phyloP scores from a whole-genome alignment of 2,113 vertebrate genomes.

The Antennarius striatus region DNA sequence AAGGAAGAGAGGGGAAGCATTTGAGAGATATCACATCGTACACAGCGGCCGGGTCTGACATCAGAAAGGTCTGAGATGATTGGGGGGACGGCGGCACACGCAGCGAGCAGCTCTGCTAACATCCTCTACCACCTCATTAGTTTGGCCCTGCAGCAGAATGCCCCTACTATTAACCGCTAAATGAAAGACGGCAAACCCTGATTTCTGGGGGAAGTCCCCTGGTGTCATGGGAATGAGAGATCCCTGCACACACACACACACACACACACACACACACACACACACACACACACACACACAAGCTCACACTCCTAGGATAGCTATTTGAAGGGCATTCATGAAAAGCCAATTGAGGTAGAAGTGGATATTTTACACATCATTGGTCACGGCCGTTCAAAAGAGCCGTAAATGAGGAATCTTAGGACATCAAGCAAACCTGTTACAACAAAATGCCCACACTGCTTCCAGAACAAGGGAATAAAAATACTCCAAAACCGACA shows the following conservation, averaged over 20 bases:
- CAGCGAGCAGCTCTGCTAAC: slow-evolving; percentile 55
- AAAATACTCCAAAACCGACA: neutral
- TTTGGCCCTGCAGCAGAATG: slow-evolving; percentile 60
- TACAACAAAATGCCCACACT: slow-evolving; percentile 30
- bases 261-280: slow-evolving; percentile 8
- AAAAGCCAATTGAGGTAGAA: slow-evolving; percentile 47
- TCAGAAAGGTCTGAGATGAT: slow-evolving; percentile 61
- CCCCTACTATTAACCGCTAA: slow-evolving; percentile 68
- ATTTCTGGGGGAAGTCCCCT: slow-evolving; percentile 68
- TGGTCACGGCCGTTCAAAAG: slow-evolving; percentile 24
- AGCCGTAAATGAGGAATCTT: slow-evolving; percentile 16
- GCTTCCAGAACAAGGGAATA: slow-evolving; percentile 16
- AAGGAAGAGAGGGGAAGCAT: neutral
- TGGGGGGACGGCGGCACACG: slow-evolving; percentile 41
- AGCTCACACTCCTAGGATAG: slow-evolving; percentile 18
- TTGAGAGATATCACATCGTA: slow-evolving; percentile 35
- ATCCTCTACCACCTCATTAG: slow-evolving; percentile 70
- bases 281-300: slow-evolving; percentile 4
- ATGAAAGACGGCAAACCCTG: slow-evolving; percentile 68
- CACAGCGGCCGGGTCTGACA: slow-evolving; percentile 28
- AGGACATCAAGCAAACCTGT: slow-evolving; percentile 27
- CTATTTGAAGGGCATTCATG: slow-evolving; percentile 48
- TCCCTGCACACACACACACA: slow-evolving; percentile 5
- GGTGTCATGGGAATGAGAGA: slow-evolving; percentile 64
- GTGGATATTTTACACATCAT: slow-evolving; percentile 58